These are phyloP conservation scores for Gymnopithys bicolor DNA, from an alignment of 2,797 vertebrate species.

Conservation along the genomic window DNA sequence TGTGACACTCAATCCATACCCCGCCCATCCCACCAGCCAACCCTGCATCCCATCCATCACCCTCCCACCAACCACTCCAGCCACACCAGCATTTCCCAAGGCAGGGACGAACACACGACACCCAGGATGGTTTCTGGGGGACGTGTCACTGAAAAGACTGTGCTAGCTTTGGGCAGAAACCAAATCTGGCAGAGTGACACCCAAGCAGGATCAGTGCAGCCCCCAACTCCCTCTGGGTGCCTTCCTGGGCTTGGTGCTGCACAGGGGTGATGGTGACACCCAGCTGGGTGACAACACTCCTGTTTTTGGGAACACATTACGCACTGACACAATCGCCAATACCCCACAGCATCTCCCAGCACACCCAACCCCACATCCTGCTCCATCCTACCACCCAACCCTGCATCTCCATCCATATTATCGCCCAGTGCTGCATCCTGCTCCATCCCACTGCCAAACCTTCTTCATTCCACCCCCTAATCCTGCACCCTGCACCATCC, in stretches of 20 bases:
- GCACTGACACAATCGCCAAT: not conserved
- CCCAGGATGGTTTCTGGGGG: not conserved
- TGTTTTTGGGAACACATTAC: rapidly evolving
- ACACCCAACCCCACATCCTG: not conserved
- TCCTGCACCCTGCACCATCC: not conserved
- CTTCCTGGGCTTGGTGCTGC: not conserved
- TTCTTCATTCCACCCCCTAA: not conserved
- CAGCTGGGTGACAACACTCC: not conserved
- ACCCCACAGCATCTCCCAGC: not conserved
- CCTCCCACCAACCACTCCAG: not conserved
- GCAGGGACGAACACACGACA: not conserved
- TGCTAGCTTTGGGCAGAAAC: not conserved
- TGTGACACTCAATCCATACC: not conserved
- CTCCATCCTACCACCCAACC: not conserved
- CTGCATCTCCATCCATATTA: not conserved
- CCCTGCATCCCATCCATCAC: not conserved
- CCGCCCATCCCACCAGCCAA: not conserved
- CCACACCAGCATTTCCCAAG: rapidly evolving
- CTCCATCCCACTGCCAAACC: not conserved
- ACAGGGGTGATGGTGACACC: not conserved
- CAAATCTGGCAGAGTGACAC: not conserved
- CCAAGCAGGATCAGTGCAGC: rapidly evolving
- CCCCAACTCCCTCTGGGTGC: rapidly evolving
- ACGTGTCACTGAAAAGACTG: not conserved
- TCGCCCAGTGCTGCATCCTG: not conserved